A percentile compares a stretch with the other conserved stretches of the same genome.
phyloP scores from a whole-genome alignment of 2,797 vertebrate species.

The Neoniphon sammara region DNA sequence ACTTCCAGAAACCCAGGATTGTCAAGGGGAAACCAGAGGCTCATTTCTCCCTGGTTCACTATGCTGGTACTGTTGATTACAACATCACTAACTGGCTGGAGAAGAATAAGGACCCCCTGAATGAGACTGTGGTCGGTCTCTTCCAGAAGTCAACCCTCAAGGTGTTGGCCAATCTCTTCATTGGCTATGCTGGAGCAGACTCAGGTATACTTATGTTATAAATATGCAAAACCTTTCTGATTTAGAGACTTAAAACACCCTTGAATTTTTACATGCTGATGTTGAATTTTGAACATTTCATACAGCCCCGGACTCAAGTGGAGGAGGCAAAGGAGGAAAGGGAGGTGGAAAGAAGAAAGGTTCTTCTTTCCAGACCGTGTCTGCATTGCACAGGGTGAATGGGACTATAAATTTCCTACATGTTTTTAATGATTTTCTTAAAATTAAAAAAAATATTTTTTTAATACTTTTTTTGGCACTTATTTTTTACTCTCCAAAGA shows the following conservation, averaged over 20 bases:
- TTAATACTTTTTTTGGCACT: too few species aligned
- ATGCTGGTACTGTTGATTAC: conserved; percentile 87
- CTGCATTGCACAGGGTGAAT: conserved; percentile 88
- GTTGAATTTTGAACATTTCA: not conserved
- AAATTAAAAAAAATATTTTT: too few species aligned
- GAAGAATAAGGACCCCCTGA: conserved; percentile 89
- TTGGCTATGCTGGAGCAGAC: conserved; percentile 81
- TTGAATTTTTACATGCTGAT: too few species aligned
- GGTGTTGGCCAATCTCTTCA: conserved; percentile 67
- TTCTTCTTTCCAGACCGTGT: conserved; percentile 91
- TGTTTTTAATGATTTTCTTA: too few species aligned
- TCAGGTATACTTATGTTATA: conserved; percentile 72
- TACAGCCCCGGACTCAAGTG: conserved; percentile 21
- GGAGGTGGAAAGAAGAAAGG: conserved; percentile 87
- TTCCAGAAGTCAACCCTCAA: conserved; percentile 86
- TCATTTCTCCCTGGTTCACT: conserved; percentile 85
- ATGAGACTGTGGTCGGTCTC: conserved; percentile 88
- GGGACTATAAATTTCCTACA: too few species aligned
- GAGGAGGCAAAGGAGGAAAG: conserved; percentile 64
- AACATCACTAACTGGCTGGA: conserved; percentile 86
- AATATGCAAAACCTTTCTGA: not conserved
- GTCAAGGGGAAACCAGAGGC: conserved; percentile 85
- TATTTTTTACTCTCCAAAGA: too few species aligned
- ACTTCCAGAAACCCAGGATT: conserved; percentile 83
- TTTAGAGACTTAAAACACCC: too few species aligned